Conservation (phyloP, 1,140 invertebrate species). For the Chrysoperla carnea region DNA sequence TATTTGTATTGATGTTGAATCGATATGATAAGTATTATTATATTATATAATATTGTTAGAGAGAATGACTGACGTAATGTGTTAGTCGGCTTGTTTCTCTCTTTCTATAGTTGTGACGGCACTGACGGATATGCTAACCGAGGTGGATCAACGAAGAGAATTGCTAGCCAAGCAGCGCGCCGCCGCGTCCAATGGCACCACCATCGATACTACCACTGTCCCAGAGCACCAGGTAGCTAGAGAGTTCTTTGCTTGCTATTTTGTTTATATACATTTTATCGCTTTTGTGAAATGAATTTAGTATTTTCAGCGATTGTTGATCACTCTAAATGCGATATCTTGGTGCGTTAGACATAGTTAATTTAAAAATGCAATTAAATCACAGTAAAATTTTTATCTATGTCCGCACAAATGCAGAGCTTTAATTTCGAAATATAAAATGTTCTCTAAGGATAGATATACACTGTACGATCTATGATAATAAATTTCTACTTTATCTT, state of each 20-base stretch:
- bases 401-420: no score
- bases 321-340: no score
- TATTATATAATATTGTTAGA: neutral
- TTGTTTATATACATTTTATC: constrained; percentile 5
- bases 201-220: constrained; percentile 22
- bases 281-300: neutral
- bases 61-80: constrained; percentile 1
- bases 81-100: constrained; percentile 10
- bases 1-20: no score
- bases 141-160: constrained; percentile 43
- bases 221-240: constrained; percentile 16
- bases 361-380: no score
- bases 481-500: no score
- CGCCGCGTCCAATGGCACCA: constrained; percentile 33
- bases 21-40: neutral
- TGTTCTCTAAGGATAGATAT: no score
- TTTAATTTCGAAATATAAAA: no score
- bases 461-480: no score
- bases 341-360: no score
- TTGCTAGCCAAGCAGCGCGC: constrained; percentile 23
- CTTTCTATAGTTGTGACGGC: constrained; percentile 44
- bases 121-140: constrained; percentile 51
- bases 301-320: no score
- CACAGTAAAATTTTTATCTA: no score
- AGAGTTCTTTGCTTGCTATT: constrained; percentile 14